Conservation (phyloP, 2,888 invertebrate species). For the Calameuta filiformis region DNA sequence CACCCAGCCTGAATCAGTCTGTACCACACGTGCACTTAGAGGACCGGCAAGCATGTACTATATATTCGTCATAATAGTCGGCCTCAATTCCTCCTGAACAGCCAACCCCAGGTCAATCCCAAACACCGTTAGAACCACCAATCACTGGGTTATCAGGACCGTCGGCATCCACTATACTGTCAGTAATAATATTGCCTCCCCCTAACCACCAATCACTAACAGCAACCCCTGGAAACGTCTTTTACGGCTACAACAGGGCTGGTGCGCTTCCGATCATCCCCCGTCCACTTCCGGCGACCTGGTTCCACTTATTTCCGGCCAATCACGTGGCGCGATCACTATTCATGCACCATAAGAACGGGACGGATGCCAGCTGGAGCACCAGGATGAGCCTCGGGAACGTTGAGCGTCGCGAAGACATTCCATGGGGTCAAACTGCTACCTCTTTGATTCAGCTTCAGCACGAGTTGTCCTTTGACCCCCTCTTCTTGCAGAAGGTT, state of each 20-base stretch:
- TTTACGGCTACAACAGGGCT: background rate
- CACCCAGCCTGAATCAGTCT: background rate
- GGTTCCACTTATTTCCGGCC: background rate
- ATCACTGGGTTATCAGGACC: background rate
- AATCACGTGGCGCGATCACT: background rate
- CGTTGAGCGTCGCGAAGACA: background rate
- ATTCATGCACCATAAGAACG: background rate
- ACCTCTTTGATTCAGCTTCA: background rate
- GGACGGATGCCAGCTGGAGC: background rate
- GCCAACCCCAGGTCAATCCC: background rate
- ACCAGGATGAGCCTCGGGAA: background rate
- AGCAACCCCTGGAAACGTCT: background rate
- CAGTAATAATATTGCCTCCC: background rate
- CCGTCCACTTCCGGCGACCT: background rate
- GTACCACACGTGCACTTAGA: background rate
- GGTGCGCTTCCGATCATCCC: background rate
- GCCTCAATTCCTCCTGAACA: background rate
- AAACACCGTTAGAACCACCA: background rate
- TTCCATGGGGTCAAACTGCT: background rate
- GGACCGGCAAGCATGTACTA: background rate
- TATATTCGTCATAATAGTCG: background rate
- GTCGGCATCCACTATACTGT: background rate
- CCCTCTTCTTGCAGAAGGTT: background rate
- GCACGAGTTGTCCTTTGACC: background rate
- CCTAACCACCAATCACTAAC: background rate